A percentile compares a stretch with the other conserved stretches of the same genome.
phyloP scores from a whole-genome alignment of 2,113 vertebrate genomes.

The Lethenteron reissneri region DNA sequence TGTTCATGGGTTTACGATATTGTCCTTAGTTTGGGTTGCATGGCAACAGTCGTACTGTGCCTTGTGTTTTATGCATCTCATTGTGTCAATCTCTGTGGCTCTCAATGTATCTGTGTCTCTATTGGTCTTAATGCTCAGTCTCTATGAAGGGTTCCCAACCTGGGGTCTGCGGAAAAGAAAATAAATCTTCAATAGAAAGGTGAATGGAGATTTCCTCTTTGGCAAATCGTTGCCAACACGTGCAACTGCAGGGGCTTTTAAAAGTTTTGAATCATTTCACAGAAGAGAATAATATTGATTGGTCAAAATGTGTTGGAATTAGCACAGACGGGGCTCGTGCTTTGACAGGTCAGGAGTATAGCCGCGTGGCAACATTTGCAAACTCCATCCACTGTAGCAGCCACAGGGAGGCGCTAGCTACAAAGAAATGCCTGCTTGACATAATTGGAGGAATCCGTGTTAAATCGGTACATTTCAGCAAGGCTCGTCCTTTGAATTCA shows the following conservation, averaged over 20 bases:
- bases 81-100: too few species aligned
- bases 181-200: not conserved
- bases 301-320: not conserved
- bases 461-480: constrained; percentile 7
- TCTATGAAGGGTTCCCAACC: too few species aligned
- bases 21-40: too few species aligned
- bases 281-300: too few species aligned
- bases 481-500: constrained; percentile 7
- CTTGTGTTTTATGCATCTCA: too few species aligned
- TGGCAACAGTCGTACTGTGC: too few species aligned
- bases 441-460: constrained; percentile 9
- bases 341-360: not conserved
- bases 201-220: not conserved
- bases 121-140: too few species aligned
- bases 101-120: too few species aligned
- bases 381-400: constrained; percentile 6
- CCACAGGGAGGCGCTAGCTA: constrained; percentile 8
- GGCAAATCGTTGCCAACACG: not conserved
- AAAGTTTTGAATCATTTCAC: not conserved
- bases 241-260: not conserved
- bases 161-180: too few species aligned
- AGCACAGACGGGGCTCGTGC: not conserved
- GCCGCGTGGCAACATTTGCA: not conserved
- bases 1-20: too few species aligned
- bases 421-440: constrained; percentile 7